Evolutionary conservation across 30 jellyfish, hydroid and myxozoan species (phyloP).

Genomic region (Hydractinia symbiolongicarpus): DNA sequence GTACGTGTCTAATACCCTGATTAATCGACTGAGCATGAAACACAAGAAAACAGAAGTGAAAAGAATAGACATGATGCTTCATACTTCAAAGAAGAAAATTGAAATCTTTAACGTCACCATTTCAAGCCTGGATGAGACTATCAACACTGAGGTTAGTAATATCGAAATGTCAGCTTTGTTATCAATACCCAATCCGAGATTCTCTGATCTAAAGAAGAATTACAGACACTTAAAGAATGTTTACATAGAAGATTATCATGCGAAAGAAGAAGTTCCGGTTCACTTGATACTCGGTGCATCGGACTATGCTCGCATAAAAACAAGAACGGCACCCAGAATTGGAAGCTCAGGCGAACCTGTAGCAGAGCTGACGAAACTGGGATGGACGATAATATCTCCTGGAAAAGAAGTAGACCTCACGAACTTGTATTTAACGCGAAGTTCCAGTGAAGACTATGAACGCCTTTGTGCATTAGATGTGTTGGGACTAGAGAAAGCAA

Average conservation of each 20-base stretch:
- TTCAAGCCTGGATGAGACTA: constrained; percentile 12
- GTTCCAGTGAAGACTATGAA: constrained; percentile 36
- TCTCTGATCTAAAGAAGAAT: constrained; percentile 15
- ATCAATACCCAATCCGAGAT: constrained; percentile 36
- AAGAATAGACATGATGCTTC: constrained; percentile 57
- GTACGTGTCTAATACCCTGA: constrained; percentile 29
- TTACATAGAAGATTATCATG: constrained; percentile 28
- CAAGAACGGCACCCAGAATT: constrained; percentile 30
- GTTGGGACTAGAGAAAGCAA: constrained; percentile 42
- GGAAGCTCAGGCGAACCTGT: constrained; percentile 53
- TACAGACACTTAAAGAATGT: constrained; percentile 38
- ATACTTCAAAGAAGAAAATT: constrained; percentile 30
- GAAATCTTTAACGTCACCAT: constrained; percentile 39
- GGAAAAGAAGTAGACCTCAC: background rate
- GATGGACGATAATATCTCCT: constrained; percentile 69
- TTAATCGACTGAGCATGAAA: constrained; percentile 3
- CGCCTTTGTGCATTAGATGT: constrained; percentile 52
- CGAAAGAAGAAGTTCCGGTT: constrained; percentile 38
- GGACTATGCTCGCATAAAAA: constrained; percentile 28
- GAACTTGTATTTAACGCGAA: constrained; percentile 31
- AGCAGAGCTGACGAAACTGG: constrained; percentile 42
- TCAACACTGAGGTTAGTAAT: background rate
- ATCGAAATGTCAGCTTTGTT: constrained; percentile 12
- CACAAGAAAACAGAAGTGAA: constrained; percentile 48
- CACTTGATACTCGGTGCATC: constrained; percentile 49